These are phyloP conservation scores for Agrilus cyanescens DNA, from an alignment of 2,888 invertebrate genomes.

Conservation along the genomic window DNA sequence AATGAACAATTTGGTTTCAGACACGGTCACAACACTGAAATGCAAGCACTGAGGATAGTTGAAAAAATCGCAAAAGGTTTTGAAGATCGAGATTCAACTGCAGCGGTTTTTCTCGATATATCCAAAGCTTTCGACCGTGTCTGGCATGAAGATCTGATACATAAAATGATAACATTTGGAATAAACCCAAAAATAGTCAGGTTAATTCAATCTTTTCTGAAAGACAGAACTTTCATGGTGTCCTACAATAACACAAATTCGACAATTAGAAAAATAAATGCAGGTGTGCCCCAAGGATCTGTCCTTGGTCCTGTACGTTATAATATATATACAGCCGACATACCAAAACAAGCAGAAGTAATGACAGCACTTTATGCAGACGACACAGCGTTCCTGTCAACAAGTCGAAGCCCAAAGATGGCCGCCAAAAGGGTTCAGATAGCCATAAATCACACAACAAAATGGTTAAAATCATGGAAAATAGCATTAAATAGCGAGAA, in stretches of 20 bases:
- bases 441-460: not conserved
- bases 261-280: constrained; percentile 2
- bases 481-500: constrained; percentile 3
- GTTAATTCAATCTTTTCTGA: constrained; percentile 3
- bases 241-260: constrained; percentile 1
- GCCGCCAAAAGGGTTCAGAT: constrained; percentile 1
- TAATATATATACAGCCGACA: constrained; percentile 4
- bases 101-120: no score
- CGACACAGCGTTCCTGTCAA: constrained; percentile 4
- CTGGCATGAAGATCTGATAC: no score
- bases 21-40: no score
- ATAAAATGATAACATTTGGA: no score
- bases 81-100: no score
- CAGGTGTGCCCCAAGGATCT: constrained; percentile 15
- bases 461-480: constrained; percentile 5
- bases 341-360: not conserved
- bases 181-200: not conserved
- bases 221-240: constrained; percentile 4
- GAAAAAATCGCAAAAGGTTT: no score
- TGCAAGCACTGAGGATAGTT: no score
- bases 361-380: constrained; percentile 3
- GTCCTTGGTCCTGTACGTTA: constrained; percentile 12
- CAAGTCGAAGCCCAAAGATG: not conserved
- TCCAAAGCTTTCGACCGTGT: no score
- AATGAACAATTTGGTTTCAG: no score